phyloP scores from a whole-genome alignment of 1,140 invertebrate genomes.

The Macrobrachium rosenbergii region DNA sequence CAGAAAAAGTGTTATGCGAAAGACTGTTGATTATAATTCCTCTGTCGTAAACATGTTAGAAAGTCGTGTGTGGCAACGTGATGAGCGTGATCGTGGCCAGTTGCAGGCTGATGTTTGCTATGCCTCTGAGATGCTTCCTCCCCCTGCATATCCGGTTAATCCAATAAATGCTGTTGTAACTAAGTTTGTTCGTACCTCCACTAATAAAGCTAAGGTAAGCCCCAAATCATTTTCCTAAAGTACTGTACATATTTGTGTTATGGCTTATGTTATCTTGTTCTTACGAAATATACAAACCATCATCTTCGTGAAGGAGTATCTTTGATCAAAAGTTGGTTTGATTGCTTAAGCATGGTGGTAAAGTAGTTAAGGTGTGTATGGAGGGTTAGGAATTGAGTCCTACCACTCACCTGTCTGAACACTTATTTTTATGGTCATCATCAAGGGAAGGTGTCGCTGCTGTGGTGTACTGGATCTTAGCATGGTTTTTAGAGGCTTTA shows the following conservation, averaged over 20 bases:
- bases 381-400: too few relatives aligned
- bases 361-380: too few relatives aligned
- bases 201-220: constrained; percentile 83
- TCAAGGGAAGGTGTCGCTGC: too few relatives aligned
- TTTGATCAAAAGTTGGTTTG: too few relatives aligned
- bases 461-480: too few relatives aligned
- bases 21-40: constrained; percentile 99
- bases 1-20: constrained; percentile 95
- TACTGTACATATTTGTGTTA: background rate
- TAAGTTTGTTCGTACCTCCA: constrained; percentile 96
- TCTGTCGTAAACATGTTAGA: constrained; percentile 92
- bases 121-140: constrained; percentile 88
- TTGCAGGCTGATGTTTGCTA: constrained; percentile 88
- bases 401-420: too few relatives aligned
- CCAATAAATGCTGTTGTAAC: constrained; percentile 98
- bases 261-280: background rate
- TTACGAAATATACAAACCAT: background rate
- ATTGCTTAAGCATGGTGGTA: too few relatives aligned
- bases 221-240: too few relatives aligned
- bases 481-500: too few relatives aligned
- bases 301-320: background rate
- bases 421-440: too few relatives aligned
- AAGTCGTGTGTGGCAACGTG: constrained; percentile 93
- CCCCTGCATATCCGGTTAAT: constrained; percentile 90
- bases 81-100: constrained; percentile 86